phyloP scores from a whole-genome alignment of 37 sponge, comb jelly and placozoan genomes.

The Halichondria panicea region DNA sequence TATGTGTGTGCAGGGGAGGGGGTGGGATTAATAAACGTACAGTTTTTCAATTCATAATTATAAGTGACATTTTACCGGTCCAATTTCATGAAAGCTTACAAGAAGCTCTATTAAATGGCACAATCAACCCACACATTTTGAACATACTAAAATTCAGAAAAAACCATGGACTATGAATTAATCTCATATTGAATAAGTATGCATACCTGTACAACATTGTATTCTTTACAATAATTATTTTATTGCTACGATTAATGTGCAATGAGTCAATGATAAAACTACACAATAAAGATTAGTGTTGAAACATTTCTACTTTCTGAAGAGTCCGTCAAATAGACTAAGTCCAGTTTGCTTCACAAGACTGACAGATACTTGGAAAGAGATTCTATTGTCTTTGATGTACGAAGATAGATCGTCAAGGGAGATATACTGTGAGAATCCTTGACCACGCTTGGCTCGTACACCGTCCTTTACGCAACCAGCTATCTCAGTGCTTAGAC shows the following conservation, averaged over 20 bases:
- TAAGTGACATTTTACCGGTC: no score
- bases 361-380: no score
- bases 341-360: no score
- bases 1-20: neutral
- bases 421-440: conserved; percentile 15
- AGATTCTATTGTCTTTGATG: no score
- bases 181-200: no score
- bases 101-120: no score
- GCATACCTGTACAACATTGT: no score
- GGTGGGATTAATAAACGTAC: neutral
- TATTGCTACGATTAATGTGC: neutral
- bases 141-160: neutral
- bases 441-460: neutral
- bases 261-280: neutral
- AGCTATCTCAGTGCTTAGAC: neutral
- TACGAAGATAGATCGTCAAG: neutral
- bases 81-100: neutral
- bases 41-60: neutral
- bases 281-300: neutral
- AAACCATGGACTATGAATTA: no score
- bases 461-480: neutral
- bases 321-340: no score
- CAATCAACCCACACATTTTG: no score
- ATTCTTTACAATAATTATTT: conserved; percentile 2
- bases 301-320: neutral